Conservation (phyloP, 2,888 invertebrate species). For the Cataglyphis albicans region DNA sequence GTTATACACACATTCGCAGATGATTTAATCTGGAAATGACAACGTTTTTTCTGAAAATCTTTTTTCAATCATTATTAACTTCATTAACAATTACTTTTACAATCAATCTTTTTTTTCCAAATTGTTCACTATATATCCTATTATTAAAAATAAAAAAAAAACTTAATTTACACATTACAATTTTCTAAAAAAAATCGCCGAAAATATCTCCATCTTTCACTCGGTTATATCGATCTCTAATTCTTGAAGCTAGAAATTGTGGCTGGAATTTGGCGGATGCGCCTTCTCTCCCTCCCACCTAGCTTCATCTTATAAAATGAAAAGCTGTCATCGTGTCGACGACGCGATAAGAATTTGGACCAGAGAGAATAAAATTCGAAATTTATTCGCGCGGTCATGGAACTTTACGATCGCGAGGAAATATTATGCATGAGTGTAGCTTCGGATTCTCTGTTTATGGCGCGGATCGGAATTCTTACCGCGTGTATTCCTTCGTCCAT, state of each 20-base stretch:
- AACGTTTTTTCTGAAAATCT: not conserved
- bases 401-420: constrained; percentile 51
- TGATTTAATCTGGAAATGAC: not conserved
- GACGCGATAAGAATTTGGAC: constrained; percentile 69
- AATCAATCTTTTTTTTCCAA: not conserved
- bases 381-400: constrained; percentile 41
- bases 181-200: too few relatives aligned
- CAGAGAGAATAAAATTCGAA: constrained; percentile 33
- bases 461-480: constrained; percentile 47
- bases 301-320: constrained; percentile 7
- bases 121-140: too few relatives aligned
- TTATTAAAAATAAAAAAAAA: not conserved
- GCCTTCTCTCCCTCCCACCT: not conserved
- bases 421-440: constrained; percentile 53
- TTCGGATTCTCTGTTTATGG: constrained; percentile 50
- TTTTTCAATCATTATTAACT: not conserved
- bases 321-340: constrained; percentile 55
- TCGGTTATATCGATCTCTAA: too few relatives aligned
- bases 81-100: not conserved
- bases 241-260: not conserved
- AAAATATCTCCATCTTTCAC: too few relatives aligned
- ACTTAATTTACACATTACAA: not conserved
- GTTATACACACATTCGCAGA: not conserved
- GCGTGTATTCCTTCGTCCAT: constrained; percentile 7
- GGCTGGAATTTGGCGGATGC: not conserved